Percentiles rank a stretch among this genome's conserved stretches.
Conservation (phyloP, 1,140 invertebrate species). For the Caenorhabditis latens region DNA sequence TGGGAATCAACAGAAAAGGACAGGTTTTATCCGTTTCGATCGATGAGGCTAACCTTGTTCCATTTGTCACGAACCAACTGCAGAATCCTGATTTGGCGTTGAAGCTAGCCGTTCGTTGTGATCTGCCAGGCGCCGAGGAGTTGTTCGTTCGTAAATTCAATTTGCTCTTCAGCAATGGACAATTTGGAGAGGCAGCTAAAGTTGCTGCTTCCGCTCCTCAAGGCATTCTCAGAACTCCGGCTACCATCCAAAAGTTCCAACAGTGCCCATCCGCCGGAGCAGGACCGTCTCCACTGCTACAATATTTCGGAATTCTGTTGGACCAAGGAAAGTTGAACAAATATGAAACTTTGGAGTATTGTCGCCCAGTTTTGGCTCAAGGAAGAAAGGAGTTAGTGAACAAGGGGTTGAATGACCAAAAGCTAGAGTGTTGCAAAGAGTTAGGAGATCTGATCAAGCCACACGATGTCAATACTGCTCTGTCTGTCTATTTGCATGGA, state of each 20-base stretch:
- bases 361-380: slow-evolving; percentile 90
- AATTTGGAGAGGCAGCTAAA: slow-evolving; percentile 97
- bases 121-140: slow-evolving; percentile 96
- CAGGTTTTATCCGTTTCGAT: slow-evolving; percentile 98
- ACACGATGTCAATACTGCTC: slow-evolving; percentile 92
- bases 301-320: slow-evolving; percentile 97
- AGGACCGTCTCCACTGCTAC: slow-evolving; percentile 93
- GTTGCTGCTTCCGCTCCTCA: slow-evolving; percentile 97
- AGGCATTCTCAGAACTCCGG: slow-evolving; percentile 94
- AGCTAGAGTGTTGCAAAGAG: slow-evolving; percentile 98
- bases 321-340: slow-evolving; percentile 96
- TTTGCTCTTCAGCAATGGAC: slow-evolving; percentile 89
- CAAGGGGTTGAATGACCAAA: slow-evolving; percentile 96
- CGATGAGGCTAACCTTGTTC: slow-evolving; percentile 97
- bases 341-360: slow-evolving; percentile 96
- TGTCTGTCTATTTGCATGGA: slow-evolving; percentile 95
- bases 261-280: slow-evolving; percentile 90
- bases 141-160: slow-evolving; percentile 98
- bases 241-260: slow-evolving; percentile 98
- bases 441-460: slow-evolving; percentile 95
- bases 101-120: slow-evolving; percentile 93
- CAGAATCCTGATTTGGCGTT: slow-evolving; percentile 96
- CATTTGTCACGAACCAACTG: slow-evolving; percentile 94
- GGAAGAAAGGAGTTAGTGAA: slow-evolving; percentile 95
- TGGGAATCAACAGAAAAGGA: slow-evolving; percentile 96